phyloP scores from a whole-genome alignment of 1,140 invertebrate species.

The Calliopsis andreniformis region DNA sequence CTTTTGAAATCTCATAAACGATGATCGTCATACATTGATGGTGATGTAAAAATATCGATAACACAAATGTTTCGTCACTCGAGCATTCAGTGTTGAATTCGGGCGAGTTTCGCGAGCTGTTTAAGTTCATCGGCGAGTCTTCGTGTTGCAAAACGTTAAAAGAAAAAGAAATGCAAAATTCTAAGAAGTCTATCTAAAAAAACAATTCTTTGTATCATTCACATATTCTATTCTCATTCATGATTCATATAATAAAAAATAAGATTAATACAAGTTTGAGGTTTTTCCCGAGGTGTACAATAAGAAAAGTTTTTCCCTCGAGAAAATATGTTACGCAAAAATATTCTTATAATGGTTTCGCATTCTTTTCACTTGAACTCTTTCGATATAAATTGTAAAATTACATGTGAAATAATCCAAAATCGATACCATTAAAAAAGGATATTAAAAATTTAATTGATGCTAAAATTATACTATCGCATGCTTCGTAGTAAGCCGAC shows the following conservation, averaged over 20 bases:
- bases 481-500: slow-evolving; percentile 21
- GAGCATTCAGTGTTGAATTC: slow-evolving; percentile 19
- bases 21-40: slow-evolving; percentile 50
- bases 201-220: not conserved
- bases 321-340: slow-evolving; percentile 17
- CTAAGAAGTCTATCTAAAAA: slow-evolving; percentile 11
- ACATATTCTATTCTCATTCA: slow-evolving; percentile 27
- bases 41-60: slow-evolving; percentile 56
- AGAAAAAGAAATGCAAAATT: slow-evolving; percentile 25
- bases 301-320: not conserved
- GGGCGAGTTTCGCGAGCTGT: slow-evolving; percentile 22
- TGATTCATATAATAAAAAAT: slow-evolving; percentile 15
- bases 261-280: slow-evolving; percentile 17
- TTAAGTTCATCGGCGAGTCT: slow-evolving; percentile 15
- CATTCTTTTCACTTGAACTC: not conserved
- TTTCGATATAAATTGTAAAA: slow-evolving; percentile 5
- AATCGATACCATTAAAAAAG: slow-evolving; percentile 22
- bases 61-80: slow-evolving; percentile 27
- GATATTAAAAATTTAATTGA: slow-evolving; percentile 14
- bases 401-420: not conserved
- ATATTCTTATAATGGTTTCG: not conserved
- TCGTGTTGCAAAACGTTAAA: slow-evolving; percentile 16
- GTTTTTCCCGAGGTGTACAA: not conserved
- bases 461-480: slow-evolving; percentile 12
- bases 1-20: slow-evolving; percentile 53